Evolutionary conservation across 2,888 invertebrate genomes (phyloP).

Genomic region (Nymphalis polychloros): DNA sequence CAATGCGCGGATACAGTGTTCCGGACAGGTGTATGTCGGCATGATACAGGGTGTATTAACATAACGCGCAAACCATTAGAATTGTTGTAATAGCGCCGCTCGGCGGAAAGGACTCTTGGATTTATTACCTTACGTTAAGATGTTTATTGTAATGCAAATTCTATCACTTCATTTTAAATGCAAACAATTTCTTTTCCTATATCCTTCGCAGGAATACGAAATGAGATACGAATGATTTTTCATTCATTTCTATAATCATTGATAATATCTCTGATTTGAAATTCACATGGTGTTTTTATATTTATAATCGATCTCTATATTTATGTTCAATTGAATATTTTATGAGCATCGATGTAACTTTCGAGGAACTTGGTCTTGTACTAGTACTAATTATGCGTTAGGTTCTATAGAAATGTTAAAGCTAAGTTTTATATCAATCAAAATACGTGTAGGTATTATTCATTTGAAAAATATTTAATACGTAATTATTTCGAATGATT

Average conservation of each 20-base stretch:
- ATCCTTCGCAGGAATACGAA: constrained; percentile 42
- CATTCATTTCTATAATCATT: constrained; percentile 37
- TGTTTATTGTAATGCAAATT: constrained; percentile 44
- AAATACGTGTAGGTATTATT: no score
- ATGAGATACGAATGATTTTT: constrained; percentile 33
- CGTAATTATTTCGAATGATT: no score
- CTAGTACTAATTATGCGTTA: no score
- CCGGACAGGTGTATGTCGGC: constrained; percentile 70
- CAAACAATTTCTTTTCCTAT: constrained; percentile 46
- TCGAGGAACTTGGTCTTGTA: background rate
- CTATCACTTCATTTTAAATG: constrained; percentile 41
- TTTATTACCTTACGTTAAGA: constrained; percentile 46
- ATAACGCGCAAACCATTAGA: constrained; percentile 47
- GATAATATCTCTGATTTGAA: constrained; percentile 33
- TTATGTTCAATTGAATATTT: constrained; percentile 1
- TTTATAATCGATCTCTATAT: constrained; percentile 14
- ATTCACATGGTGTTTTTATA: constrained; percentile 18
- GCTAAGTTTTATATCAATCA: no score
- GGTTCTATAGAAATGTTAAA: no score
- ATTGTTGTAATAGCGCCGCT: constrained; percentile 41
- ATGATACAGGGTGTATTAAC: constrained; percentile 47
- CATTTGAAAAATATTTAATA: no score
- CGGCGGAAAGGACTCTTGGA: constrained; percentile 48
- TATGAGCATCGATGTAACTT: background rate
- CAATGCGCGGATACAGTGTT: constrained; percentile 76